Evolutionary conservation across 2,797 vertebrate species (phyloP), one percentile per base, ranked within the genome.

Genomic region (Bovichtus diacanthus): DNA sequence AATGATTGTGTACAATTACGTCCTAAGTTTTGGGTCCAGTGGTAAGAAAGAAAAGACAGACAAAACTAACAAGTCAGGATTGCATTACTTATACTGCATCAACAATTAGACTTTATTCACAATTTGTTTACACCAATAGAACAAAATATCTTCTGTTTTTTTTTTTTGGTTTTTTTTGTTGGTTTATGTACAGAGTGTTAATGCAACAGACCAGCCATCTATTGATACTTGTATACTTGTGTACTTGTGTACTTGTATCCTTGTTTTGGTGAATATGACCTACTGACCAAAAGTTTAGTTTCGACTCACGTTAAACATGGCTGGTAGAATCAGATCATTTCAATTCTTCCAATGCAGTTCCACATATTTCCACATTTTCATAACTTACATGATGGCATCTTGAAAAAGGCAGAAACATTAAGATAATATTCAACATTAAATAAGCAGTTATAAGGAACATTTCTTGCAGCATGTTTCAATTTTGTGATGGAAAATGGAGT

Each of bases 81-180:
- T 86, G 80, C 76, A 25, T 87, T 60, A 86, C 87, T n/a, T 83
- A 65, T 87, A 94, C 87, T 92, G 90, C 93, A 94, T 94, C 90
- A 74, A 96, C 93, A 88, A 87, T 58, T 63, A 87, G 85, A 95
- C 95, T 96, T 96, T 96, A 96, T 96, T 96, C 94, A 94, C 93
- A 95, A 92, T 43, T 73, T 76, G 72, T 87, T 87, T 77, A 93
- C 95, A 95, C 91, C 92, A 84, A 94, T 93, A 96, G 94, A 96
- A 95, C 94, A 96, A 96, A 96, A 95, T 94, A 95, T 92, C 94
- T 94, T 91, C 81, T 93, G 91, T 92, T 79, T 81, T 66, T 47
- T 86, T 51, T 67, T 74, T 58, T n/a, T n/a, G n/a, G 1, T 64
- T 85, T 51, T 67, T 74, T 61, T 34, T 34, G 31, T 1, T 64